phyloP scores from a whole-genome alignment of 2,113 vertebrate genomes.

The Lophotis ruficrista region DNA sequence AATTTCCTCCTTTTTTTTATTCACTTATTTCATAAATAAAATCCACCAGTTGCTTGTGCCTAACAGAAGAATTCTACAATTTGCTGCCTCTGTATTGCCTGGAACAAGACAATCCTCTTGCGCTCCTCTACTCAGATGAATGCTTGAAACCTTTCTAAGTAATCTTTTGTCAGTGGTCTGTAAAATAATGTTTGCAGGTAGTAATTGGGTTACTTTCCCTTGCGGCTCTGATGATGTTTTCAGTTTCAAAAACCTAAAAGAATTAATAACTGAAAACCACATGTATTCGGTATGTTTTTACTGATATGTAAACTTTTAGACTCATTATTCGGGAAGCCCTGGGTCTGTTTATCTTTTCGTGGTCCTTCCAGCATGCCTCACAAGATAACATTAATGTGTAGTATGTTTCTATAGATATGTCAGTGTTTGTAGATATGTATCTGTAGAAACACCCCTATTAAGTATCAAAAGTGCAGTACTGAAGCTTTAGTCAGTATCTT shows the following conservation, averaged over 20 bases:
- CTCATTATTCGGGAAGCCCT: background rate
- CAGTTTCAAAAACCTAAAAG: background rate
- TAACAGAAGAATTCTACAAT: constrained; percentile 53
- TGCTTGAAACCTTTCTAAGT: background rate
- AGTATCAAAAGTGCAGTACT: background rate
- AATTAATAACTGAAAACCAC: background rate
- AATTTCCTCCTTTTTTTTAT: background rate
- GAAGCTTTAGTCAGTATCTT: background rate
- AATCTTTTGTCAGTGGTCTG: background rate
- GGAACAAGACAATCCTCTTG: background rate
- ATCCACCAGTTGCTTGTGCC: background rate
- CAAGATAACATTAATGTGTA: background rate
- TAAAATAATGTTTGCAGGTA: background rate
- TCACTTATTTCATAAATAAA: background rate
- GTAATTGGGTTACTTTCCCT: background rate
- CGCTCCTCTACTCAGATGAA: background rate
- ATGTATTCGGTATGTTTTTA: background rate
- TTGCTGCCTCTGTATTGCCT: constrained; percentile 65
- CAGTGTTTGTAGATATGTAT: background rate
- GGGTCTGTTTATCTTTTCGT: background rate
- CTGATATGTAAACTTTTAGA: background rate
- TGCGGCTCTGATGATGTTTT: background rate
- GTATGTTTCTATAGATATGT: background rate
- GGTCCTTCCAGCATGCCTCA: background rate
- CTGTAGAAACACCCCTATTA: background rate